phyloP scores from a whole-genome alignment of 2,113 vertebrate genomes.

The Suricata suricatta region DNA sequence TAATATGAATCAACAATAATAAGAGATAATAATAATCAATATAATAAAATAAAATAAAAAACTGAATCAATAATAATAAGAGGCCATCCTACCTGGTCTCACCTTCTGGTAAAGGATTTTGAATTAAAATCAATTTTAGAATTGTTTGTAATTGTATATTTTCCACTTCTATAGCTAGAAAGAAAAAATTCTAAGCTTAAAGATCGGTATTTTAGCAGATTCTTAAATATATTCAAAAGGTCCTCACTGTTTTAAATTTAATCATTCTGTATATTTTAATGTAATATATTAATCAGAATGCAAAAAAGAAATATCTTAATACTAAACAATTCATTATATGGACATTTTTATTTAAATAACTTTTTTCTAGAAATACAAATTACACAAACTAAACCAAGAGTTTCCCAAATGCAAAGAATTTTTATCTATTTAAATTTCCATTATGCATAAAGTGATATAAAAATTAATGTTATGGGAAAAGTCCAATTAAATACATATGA shows the following conservation, averaged over 20 bases:
- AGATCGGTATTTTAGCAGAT: conserved; percentile 7
- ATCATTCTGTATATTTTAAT: background rate
- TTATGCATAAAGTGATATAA: conserved; percentile 6
- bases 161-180: background rate
- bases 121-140: background rate
- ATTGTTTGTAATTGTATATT: background rate
- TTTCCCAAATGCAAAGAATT: background rate
- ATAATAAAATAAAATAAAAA: no score
- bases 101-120: background rate
- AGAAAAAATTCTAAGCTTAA: background rate
- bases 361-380: conserved; percentile 10
- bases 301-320: conserved; percentile 41
- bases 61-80: no score
- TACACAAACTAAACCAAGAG: background rate
- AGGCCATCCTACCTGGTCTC: background rate
- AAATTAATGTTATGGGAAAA: conserved; percentile 26
- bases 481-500: background rate
- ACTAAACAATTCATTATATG: background rate
- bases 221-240: conserved; percentile 10
- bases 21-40: no score
- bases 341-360: background rate
- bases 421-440: background rate
- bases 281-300: background rate
- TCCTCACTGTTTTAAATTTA: background rate
- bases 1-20: background rate